A percentile compares a stretch with the other conserved stretches of the same genome.
These are phyloP conservation scores for Tetraneura akinire DNA, from an alignment of 1,140 invertebrate species.

Conservation along the genomic window DNA sequence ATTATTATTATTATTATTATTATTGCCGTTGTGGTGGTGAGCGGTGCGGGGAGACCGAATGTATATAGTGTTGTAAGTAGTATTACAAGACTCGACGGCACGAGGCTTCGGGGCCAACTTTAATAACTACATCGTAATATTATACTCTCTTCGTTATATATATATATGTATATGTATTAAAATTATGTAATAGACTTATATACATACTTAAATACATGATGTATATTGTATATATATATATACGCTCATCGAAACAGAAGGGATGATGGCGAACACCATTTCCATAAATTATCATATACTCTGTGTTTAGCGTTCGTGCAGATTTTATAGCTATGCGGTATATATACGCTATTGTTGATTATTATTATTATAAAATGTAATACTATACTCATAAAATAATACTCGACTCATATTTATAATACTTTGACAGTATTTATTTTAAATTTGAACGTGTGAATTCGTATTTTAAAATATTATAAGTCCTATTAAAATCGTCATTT, in stretches of 20 bases:
- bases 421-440: no score
- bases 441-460: no score
- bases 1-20: not conserved
- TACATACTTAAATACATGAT: no score
- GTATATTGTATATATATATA: not conserved
- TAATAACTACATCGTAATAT: slow-evolving; percentile 17
- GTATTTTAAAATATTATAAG: no score
- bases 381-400: no score
- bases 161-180: not conserved
- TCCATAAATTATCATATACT: slow-evolving; percentile 49
- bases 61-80: slow-evolving; percentile 3
- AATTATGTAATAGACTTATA: no score
- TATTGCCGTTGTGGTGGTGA: not conserved
- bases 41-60: not conserved
- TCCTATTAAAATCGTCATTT: no score
- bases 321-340: not conserved
- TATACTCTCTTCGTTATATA: not conserved
- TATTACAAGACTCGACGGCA: slow-evolving; percentile 33
- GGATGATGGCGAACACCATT: not conserved
- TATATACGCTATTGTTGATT: not conserved
- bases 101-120: slow-evolving; percentile 37
- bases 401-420: no score
- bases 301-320: slow-evolving; percentile 33
- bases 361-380: no score
- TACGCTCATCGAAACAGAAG: not conserved